phyloP scores from a whole-genome alignment of 2,888 invertebrate genomes.

The Matsumyia berberina region DNA sequence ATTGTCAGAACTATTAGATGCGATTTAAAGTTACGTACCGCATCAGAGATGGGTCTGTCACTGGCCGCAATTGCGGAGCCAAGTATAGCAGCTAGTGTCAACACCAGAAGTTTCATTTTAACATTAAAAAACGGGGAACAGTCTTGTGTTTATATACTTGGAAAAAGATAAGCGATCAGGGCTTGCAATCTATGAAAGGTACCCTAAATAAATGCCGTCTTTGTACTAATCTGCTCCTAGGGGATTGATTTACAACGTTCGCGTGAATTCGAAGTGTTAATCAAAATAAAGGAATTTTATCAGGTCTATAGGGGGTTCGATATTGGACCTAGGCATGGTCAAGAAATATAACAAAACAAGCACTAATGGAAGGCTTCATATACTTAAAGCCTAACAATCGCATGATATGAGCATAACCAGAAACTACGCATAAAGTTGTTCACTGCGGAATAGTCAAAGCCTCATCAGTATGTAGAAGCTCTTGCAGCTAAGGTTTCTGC shows the following conservation, averaged over 20 bases:
- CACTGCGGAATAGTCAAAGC: no score
- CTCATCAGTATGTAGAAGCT: no score
- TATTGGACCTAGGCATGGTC: not conserved
- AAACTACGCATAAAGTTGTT: no score
- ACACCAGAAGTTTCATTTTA: conserved; percentile 9
- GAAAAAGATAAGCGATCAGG: not conserved
- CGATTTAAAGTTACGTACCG: not conserved
- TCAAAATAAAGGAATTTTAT: not conserved
- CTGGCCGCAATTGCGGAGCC: conserved; percentile 1
- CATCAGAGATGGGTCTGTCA: conserved; percentile 15
- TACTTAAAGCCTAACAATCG: not conserved
- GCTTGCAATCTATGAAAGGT: not conserved
- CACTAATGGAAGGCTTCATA: no score
- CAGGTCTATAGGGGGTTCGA: not conserved
- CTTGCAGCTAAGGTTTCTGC: no score
- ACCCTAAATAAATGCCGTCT: not conserved
- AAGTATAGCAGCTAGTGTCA: not conserved
- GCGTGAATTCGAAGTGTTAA: not conserved
- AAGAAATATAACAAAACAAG: no score
- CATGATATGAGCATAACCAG: no score
- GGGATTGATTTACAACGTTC: not conserved
- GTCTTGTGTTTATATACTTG: not conserved
- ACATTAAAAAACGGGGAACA: not conserved
- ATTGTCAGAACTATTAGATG: not conserved
- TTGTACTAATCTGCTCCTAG: not conserved